These are phyloP conservation scores for Drosophila burlai DNA, from an alignment of 1,140 invertebrate species.

Conservation along the genomic window DNA sequence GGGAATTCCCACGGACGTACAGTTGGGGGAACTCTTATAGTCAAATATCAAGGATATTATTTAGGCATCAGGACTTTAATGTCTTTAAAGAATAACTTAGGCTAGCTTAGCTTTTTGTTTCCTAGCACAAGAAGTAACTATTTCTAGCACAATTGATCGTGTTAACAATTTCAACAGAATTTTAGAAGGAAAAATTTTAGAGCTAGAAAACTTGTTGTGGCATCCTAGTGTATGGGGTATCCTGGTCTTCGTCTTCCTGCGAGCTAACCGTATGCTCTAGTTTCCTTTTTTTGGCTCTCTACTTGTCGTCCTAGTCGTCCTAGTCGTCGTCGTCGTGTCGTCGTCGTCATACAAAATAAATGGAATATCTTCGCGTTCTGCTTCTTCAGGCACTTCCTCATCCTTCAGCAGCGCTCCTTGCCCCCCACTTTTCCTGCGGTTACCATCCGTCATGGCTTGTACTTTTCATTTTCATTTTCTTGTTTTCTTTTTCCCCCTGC, in stretches of 20 bases:
- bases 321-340: slow-evolving; percentile 42
- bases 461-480: slow-evolving; percentile 24
- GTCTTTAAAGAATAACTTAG: not conserved
- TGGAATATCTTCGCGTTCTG: slow-evolving; percentile 60
- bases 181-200: not conserved
- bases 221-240: slow-evolving; percentile 16
- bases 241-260: slow-evolving; percentile 5
- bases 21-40: too few relatives aligned
- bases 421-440: slow-evolving; percentile 37
- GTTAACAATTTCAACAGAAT: not conserved
- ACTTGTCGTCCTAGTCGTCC: slow-evolving; percentile 42
- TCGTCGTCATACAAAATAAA: slow-evolving; percentile 71
- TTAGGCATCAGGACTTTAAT: not conserved
- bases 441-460: slow-evolving; percentile 48
- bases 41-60: slow-evolving; percentile 8
- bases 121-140: not conserved
- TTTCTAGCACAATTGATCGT: not conserved
- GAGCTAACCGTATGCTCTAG: not conserved
- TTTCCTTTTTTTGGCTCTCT: slow-evolving; percentile 27
- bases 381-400: slow-evolving; percentile 42
- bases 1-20: not conserved
- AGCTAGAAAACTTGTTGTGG: not conserved
- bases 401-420: slow-evolving; percentile 2
- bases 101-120: not conserved
- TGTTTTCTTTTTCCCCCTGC: slow-evolving; percentile 4